A percentile compares a stretch with the other conserved stretches of the same genome.
These are phyloP conservation scores for Lucilia cuprina DNA, from an alignment of 1,140 invertebrate genomes.

Conservation along the genomic window DNA sequence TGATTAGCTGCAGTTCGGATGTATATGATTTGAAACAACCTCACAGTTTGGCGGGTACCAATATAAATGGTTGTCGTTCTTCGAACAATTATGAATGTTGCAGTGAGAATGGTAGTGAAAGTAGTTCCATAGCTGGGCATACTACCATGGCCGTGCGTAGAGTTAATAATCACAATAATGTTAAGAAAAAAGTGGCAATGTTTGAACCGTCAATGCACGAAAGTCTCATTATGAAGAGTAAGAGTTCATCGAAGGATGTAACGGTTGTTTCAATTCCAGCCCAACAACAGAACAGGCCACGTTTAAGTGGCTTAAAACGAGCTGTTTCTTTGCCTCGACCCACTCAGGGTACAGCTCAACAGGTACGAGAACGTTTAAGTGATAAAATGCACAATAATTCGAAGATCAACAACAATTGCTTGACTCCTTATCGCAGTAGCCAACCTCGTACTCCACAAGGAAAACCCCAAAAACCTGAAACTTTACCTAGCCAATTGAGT, in stretches of 20 bases:
- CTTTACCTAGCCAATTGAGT: conserved; percentile 56
- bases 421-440: conserved; percentile 20
- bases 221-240: conserved; percentile 3
- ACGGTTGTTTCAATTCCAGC: conserved; percentile 58
- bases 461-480: conserved; percentile 65
- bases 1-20: conserved; percentile 77
- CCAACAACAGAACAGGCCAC: conserved; percentile 49
- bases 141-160: conserved; percentile 44
- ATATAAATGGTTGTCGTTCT: conserved; percentile 47
- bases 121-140: conserved; percentile 71
- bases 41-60: background rate
- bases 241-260: conserved; percentile 43
- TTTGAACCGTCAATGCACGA: conserved; percentile 47
- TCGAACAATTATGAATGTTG: conserved; percentile 65
- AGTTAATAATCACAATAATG: conserved; percentile 37
- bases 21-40: conserved; percentile 62
- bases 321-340: conserved; percentile 66
- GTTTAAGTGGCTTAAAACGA: conserved; percentile 58
- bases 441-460: conserved; percentile 56
- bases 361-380: conserved; percentile 61
- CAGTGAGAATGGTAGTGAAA: conserved; percentile 77
- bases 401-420: conserved; percentile 44
- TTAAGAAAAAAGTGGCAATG: conserved; percentile 59
- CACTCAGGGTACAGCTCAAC: conserved; percentile 63
- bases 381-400: conserved; percentile 48